phyloP scores from a whole-genome alignment of 2,797 vertebrate genomes.

The Nannoperca obscura region DNA sequence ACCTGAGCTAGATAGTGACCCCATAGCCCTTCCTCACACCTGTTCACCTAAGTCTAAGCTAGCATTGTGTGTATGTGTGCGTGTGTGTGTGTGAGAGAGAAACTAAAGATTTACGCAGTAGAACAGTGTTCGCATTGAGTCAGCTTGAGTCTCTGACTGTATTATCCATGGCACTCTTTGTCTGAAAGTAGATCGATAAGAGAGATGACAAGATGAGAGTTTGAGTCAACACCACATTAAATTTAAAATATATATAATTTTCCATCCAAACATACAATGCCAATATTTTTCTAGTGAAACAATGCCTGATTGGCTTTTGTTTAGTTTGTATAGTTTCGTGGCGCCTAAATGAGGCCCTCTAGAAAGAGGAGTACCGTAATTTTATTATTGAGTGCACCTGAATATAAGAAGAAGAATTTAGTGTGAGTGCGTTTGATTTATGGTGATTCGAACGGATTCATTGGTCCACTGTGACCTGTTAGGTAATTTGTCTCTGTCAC shows the following conservation, averaged over 20 bases:
- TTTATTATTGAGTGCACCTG: no score
- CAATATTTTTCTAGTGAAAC: not conserved
- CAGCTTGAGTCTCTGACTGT: conserved; percentile 10
- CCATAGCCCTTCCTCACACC: conserved; percentile 84
- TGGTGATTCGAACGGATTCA: no score
- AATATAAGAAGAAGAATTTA: no score
- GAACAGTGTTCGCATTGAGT: conserved; percentile 15
- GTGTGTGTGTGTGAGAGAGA: not conserved
- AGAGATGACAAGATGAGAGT: not conserved
- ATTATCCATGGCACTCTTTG: conserved; percentile 12
- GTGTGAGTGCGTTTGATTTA: no score
- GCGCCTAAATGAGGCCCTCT: not conserved
- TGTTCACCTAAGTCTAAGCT: conserved; percentile 77
- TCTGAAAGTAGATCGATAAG: not conserved
- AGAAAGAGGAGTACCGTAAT: not conserved
- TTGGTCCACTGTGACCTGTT: no score
- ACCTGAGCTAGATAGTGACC: conserved; percentile 86
- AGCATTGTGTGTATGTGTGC: conserved; percentile 43
- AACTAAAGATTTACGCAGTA: conserved; percentile 43
- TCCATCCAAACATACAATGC: not conserved
- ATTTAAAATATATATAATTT: not conserved
- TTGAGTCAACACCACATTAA: not conserved
- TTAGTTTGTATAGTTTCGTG: not conserved
- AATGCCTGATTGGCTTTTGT: not conserved
- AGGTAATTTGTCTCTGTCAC: no score